These are phyloP conservation scores for Dromaius novaehollandiae DNA, from an alignment of 2,113 vertebrate genomes.

Conservation along the genomic window DNA sequence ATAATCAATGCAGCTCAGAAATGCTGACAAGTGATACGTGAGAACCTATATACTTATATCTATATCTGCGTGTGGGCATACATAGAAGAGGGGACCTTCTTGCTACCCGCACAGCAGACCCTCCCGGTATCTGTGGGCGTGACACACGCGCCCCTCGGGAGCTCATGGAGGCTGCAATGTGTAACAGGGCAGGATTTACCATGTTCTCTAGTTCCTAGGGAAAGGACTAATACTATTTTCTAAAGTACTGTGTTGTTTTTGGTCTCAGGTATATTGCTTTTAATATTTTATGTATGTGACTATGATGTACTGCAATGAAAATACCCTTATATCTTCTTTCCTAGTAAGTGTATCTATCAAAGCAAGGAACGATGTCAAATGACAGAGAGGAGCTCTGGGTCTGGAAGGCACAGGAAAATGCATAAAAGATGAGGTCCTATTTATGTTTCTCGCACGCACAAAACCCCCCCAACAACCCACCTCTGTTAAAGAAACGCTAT, in stretches of 20 bases:
- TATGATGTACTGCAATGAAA: constrained; percentile 23
- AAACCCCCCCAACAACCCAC: neutral
- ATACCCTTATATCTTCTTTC: constrained; percentile 40
- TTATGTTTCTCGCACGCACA: constrained; percentile 24
- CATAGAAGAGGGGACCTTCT: neutral
- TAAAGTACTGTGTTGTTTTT: constrained; percentile 10
- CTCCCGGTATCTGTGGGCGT: neutral
- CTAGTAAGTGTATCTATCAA: constrained; percentile 12
- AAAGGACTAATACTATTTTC: constrained; percentile 15
- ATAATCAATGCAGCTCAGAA: neutral
- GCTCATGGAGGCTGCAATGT: neutral
- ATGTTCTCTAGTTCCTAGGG: neutral
- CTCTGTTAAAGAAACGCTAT: constrained; percentile 35
- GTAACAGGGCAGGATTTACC: neutral
- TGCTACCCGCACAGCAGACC: neutral
- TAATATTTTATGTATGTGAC: constrained; percentile 58
- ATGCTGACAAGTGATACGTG: neutral
- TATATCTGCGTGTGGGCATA: neutral
- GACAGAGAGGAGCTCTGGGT: constrained; percentile 21
- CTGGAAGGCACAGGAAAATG: constrained; percentile 51
- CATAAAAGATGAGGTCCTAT: constrained; percentile 64
- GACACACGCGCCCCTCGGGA: neutral
- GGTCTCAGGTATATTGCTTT: constrained; percentile 7
- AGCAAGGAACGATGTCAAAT: constrained; percentile 23
- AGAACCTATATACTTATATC: neutral